A percentile compares a stretch with the other conserved stretches of the same genome.
Conservation (phyloP, 2,113 vertebrate species). For the Eclectus roratus region DNA sequence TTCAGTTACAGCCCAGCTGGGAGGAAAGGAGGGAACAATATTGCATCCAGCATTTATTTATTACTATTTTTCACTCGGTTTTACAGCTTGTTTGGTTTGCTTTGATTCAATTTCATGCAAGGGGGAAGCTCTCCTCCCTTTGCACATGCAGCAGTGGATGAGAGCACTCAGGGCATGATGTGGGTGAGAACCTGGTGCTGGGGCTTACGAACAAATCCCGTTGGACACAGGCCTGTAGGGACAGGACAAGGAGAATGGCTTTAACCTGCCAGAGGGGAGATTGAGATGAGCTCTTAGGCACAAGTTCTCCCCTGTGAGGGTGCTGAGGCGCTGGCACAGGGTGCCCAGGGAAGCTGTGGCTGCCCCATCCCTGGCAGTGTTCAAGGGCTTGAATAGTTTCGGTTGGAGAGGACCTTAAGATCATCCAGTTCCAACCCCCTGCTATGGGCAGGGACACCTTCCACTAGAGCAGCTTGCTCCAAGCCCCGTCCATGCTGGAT, state of each 20-base stretch:
- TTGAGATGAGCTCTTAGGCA: background rate
- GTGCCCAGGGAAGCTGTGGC: background rate
- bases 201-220: background rate
- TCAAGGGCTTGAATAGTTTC: background rate
- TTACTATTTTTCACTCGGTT: background rate
- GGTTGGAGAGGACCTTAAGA: background rate
- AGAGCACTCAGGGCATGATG: background rate
- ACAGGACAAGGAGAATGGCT: background rate
- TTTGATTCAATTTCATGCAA: background rate
- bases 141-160: background rate
- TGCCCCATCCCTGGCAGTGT: background rate
- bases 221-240: background rate
- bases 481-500: background rate
- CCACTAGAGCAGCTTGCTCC: background rate
- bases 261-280: background rate
- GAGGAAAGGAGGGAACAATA: background rate
- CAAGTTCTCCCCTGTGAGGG: background rate
- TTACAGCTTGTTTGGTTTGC: background rate
- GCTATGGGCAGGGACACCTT: background rate
- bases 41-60: background rate
- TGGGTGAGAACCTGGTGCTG: rapidly evolving
- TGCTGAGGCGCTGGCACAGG: background rate
- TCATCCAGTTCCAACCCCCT: background rate
- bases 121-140: background rate
- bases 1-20: background rate